Conservation (phyloP, 2,888 invertebrate genomes). For the Lutraria lutraria region DNA sequence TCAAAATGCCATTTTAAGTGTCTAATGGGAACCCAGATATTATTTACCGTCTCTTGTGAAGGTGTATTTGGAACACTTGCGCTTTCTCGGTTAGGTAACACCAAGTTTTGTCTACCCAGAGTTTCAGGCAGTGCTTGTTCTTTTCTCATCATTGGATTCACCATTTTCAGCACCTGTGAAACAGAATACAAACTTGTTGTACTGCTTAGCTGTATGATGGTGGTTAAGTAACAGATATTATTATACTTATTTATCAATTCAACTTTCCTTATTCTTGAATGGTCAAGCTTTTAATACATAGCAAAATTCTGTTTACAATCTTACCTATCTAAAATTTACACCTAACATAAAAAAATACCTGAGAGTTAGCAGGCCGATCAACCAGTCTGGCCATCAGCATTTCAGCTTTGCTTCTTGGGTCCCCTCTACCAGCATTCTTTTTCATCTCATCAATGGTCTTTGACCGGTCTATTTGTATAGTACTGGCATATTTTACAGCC, state of each 20-base stretch:
- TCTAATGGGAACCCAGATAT: too few species aligned
- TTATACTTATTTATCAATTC: too few species aligned
- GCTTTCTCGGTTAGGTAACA: slow-evolving; percentile 25
- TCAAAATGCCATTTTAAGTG: too few species aligned
- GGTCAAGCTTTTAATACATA: too few species aligned
- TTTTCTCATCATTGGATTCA: slow-evolving; percentile 38
- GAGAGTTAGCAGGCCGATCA: slow-evolving; percentile 79
- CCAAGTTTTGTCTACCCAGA: not conserved
- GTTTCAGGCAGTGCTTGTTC: slow-evolving; percentile 26
- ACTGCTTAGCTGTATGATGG: not conserved
- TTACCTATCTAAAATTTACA: not conserved
- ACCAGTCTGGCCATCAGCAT: slow-evolving; percentile 79
- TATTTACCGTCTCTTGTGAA: slow-evolving; percentile 41
- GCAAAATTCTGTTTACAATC: not conserved
- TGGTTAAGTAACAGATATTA: not conserved
- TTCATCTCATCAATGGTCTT: slow-evolving; percentile 72
- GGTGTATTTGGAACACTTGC: slow-evolving; percentile 37
- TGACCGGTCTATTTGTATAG: slow-evolving; percentile 53
- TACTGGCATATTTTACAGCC: slow-evolving; percentile 70
- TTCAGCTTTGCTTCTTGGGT: slow-evolving; percentile 69
- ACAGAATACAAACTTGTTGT: not conserved
- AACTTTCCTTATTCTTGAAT: too few species aligned
- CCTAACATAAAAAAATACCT: slow-evolving; percentile 55
- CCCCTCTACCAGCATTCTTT: slow-evolving; percentile 39
- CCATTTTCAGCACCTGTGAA: slow-evolving; percentile 46